A percentile compares a stretch with the other conserved stretches of the same genome.
Conservation (phyloP, 2,113 vertebrate species). For the Cyphomyrus plagiostoma region DNA sequence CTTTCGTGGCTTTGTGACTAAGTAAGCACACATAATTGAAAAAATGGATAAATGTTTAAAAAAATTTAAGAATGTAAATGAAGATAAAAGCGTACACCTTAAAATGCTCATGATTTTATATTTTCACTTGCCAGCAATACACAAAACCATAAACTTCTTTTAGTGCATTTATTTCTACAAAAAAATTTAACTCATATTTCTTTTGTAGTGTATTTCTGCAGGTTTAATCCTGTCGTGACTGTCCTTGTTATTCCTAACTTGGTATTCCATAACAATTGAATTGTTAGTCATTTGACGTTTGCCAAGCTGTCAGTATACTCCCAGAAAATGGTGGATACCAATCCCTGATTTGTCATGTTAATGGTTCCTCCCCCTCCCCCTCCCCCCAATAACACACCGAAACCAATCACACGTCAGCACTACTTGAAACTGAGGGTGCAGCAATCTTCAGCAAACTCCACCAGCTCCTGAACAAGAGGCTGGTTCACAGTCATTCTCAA, state of each 20-base stretch:
- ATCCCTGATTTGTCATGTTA: not conserved
- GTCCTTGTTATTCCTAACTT: not conserved
- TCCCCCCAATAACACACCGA: not conserved
- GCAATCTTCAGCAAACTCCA: not conserved
- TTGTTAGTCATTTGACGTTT: conserved; percentile 1
- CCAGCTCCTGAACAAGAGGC: not conserved
- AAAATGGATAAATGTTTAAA: not conserved
- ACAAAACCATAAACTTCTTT: not conserved
- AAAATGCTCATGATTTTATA: not conserved
- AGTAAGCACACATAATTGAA: not conserved
- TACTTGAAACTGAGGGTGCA: not conserved
- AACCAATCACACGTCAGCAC: not conserved
- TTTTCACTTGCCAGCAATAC: not conserved
- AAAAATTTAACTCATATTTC: not conserved
- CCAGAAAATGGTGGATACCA: not conserved
- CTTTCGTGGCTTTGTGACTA: not conserved
- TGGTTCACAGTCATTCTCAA: not conserved
- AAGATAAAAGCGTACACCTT: not conserved
- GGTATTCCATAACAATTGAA: not conserved
- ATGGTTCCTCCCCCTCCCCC: not conserved
- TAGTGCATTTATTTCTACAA: not conserved
- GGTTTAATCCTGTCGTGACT: not conserved
- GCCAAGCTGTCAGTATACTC: not conserved
- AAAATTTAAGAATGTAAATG: not conserved
- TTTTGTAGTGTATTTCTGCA: not conserved